A percentile compares a stretch with the other conserved stretches of the same genome.
phyloP scores from a whole-genome alignment of 2,888 invertebrate species.

The Malthinus flaveolus region DNA sequence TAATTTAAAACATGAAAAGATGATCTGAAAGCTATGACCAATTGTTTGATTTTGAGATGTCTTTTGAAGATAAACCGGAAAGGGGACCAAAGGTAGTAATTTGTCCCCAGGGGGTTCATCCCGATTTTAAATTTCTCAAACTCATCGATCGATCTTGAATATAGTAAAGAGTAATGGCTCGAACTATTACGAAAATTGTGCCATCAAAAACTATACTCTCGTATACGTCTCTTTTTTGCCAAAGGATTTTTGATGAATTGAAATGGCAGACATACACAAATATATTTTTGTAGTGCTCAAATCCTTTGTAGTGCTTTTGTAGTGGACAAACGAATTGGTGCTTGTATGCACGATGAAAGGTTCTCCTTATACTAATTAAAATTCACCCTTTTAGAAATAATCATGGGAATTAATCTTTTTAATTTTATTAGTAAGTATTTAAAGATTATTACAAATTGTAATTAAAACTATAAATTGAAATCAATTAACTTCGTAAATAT shows the following conservation, averaged over 20 bases:
- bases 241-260: slow-evolving; percentile 25
- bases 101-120: slow-evolving; percentile 32
- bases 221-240: slow-evolving; percentile 6
- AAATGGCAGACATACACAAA: slow-evolving; percentile 34
- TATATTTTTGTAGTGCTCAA: slow-evolving; percentile 39
- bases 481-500: slow-evolving; percentile 18
- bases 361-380: slow-evolving; percentile 29
- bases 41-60: slow-evolving; percentile 10
- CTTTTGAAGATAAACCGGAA: slow-evolving; percentile 29
- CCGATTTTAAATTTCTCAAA: slow-evolving; percentile 13
- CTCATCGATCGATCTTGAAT: slow-evolving; percentile 11
- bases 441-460: no score
- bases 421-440: background rate
- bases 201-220: background rate
- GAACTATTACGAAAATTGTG: background rate
- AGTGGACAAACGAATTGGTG: slow-evolving; percentile 40
- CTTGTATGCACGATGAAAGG: slow-evolving; percentile 26
- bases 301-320: slow-evolving; percentile 36
- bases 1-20: slow-evolving; percentile 12
- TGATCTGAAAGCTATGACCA: slow-evolving; percentile 11
- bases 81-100: slow-evolving; percentile 32
- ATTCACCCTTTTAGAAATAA: slow-evolving; percentile 14
- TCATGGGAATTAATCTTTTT: background rate
- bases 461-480: slow-evolving; percentile 16
- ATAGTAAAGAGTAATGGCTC: background rate